Conservation (phyloP, 2,888 invertebrate species). For the Hecatera dysodea region DNA sequence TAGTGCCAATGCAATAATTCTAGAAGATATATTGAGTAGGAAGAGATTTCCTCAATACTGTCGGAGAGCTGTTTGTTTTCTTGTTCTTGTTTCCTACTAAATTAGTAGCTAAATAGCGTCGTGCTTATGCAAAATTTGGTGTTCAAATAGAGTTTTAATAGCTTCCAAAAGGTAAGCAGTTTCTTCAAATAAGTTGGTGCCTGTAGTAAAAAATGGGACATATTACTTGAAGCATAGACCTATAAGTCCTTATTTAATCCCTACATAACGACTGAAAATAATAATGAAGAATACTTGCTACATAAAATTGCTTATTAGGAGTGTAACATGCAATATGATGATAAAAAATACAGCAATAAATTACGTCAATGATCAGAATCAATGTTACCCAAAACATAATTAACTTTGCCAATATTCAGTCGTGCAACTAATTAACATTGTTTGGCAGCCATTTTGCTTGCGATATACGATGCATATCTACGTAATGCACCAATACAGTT, state of each 20-base stretch:
- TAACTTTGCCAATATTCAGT: conserved; percentile 18
- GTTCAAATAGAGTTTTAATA: conserved; percentile 13
- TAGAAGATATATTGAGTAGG: background rate
- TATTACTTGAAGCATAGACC: background rate
- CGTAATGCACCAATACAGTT: conserved; percentile 37
- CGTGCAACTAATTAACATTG: conserved; percentile 6
- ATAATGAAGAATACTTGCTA: background rate
- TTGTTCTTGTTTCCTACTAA: conserved; percentile 3
- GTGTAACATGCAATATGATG: conserved; percentile 1
- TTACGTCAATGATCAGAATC: background rate
- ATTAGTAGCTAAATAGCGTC: background rate
- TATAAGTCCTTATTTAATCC: background rate
- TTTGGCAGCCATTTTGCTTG: conserved; percentile 14
- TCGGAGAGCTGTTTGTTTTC: background rate
- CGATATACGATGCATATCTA: conserved; percentile 24
- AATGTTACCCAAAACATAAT: conserved; percentile 25
- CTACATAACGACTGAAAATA: background rate
- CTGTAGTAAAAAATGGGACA: background rate
- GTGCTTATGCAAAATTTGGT: background rate
- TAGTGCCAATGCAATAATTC: conserved; percentile 28
- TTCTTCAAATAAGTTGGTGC: background rate
- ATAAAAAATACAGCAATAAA: conserved; percentile 7
- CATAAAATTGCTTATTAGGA: background rate
- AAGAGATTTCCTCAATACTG: conserved; percentile 4
- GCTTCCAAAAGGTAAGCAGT: background rate